Conservation (phyloP, 2,113 vertebrate species). For the Pollimyrus isidori region DNA sequence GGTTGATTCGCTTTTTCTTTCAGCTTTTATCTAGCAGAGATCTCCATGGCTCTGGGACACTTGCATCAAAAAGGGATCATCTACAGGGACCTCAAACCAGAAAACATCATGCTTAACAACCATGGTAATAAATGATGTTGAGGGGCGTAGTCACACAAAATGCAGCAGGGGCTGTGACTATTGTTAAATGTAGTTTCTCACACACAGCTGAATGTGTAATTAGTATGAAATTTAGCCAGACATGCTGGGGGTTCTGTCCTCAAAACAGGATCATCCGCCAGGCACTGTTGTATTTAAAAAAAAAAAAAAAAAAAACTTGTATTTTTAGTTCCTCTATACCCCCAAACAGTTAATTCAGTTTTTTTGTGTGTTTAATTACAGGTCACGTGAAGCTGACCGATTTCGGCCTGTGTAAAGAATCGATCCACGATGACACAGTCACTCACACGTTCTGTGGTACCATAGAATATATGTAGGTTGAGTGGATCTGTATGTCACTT, state of each 20-base stretch:
- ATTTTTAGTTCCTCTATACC: neutral
- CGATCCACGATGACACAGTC: constrained; percentile 96
- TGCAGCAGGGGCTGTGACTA: neutral
- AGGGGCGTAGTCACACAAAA: too few relatives aligned
- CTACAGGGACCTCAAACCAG: constrained; percentile 96
- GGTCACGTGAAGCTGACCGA: constrained; percentile 97
- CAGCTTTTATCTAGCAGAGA: constrained; percentile 99
- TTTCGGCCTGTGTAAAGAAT: constrained; percentile 97
- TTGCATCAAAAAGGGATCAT: constrained; percentile 99
- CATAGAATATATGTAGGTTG: constrained; percentile 97
- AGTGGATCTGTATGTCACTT: neutral
- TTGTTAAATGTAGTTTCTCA: neutral
- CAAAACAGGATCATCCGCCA: neutral
- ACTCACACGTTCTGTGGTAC: constrained; percentile 99
- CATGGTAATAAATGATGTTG: constrained; percentile 64
- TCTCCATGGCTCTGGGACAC: constrained; percentile 98
- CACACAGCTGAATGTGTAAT: neutral
- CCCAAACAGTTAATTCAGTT: neutral
- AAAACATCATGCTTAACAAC: constrained; percentile 99
- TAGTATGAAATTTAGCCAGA: neutral
- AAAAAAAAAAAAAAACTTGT: neutral
- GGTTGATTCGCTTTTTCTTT: constrained; percentile 32
- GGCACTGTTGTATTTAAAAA: neutral
- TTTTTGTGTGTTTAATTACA: constrained; percentile 39
- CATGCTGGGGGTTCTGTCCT: neutral